Base-by-base conservation (phyloP, 1,140 invertebrate species). In the Potamilus streckersoni region DNA sequence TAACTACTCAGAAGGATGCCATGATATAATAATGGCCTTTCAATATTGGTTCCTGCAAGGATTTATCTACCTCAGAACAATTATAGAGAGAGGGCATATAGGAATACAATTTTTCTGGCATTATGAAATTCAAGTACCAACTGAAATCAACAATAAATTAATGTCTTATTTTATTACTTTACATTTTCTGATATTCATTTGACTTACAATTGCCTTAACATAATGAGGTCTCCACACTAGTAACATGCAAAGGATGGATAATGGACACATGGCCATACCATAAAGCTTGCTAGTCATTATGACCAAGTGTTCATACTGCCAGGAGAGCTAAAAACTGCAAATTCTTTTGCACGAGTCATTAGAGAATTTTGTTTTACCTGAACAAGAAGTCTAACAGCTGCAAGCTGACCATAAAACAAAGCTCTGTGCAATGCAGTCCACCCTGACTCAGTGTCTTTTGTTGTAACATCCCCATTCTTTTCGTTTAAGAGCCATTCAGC, bases 361-460 rank as follows among this genome's bases (percentile, higher is more conserved):
- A 20, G 31, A 23, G 62, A 23, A 57, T 19, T 55, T 19, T 67
- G 63, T 60, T 67, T 82, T 85, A 92, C 92, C 85, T 93, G 92
- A 75, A 94, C 92, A 4, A 95, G 88, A 49, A 90, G 85, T 64
- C 94, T 91, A 68, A 93, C 93, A 19, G 91, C 89, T 80, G 92
- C 88, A 76, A 95, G 91, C 78, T 95, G 93, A 2, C 94, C 94
- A 91, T 94, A 95, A 88, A 94, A 95, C 49, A 95, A 89, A 78
- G 94, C 93, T 79, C 94, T 89, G 87, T 95, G 95, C 20, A 95
- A 86, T 0, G 94, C 91, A 19, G 94, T 94, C 88, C 94, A 95
- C 0, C 93, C 93, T 27, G 94, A 95, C 87, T 95, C 94, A 1
- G 85, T 78, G 86, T 95, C 94, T 79, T 92, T 92, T 0, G 88